phyloP scores from a whole-genome alignment of 2,888 invertebrate genomes.

The Epinotia brunnichana region DNA sequence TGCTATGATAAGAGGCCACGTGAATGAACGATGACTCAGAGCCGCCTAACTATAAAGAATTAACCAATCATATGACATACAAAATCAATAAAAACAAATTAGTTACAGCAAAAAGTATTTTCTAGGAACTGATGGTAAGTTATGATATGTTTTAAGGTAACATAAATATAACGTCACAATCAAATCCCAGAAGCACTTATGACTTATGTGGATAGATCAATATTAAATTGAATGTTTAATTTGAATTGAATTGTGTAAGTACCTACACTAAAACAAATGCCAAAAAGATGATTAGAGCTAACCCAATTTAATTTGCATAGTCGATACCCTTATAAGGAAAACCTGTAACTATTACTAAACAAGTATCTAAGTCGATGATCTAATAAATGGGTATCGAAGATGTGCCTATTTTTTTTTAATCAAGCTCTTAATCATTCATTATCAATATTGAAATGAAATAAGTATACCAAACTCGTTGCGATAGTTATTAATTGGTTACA shows the following conservation, averaged over 20 bases:
- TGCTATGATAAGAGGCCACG: slow-evolving; percentile 75
- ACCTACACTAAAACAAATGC: slow-evolving; percentile 19
- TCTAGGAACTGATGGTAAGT: slow-evolving; percentile 6
- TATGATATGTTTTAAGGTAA: neutral
- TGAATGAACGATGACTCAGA: slow-evolving; percentile 74
- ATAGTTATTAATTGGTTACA: too few relatives aligned
- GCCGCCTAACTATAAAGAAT: slow-evolving; percentile 35
- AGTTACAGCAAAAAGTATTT: slow-evolving; percentile 24
- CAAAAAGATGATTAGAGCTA: slow-evolving; percentile 24
- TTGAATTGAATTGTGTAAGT: too few relatives aligned
- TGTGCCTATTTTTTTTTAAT: slow-evolving; percentile 18
- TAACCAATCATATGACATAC: slow-evolving; percentile 33
- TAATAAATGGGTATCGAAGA: slow-evolving; percentile 28
- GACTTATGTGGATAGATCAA: neutral
- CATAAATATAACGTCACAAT: slow-evolving; percentile 2
- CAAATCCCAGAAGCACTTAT: neutral
- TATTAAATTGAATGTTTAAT: slow-evolving; percentile 19
- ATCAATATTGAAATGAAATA: neutral
- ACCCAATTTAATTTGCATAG: slow-evolving; percentile 35
- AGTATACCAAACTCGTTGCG: too few relatives aligned
- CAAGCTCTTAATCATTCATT: slow-evolving; percentile 28
- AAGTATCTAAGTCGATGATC: slow-evolving; percentile 33
- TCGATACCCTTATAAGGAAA: slow-evolving; percentile 40
- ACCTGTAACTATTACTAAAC: slow-evolving; percentile 30
- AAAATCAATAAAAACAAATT: slow-evolving; percentile 33